Conservation (phyloP, 2,797 vertebrate species). For the Gorsachius magnificus region DNA sequence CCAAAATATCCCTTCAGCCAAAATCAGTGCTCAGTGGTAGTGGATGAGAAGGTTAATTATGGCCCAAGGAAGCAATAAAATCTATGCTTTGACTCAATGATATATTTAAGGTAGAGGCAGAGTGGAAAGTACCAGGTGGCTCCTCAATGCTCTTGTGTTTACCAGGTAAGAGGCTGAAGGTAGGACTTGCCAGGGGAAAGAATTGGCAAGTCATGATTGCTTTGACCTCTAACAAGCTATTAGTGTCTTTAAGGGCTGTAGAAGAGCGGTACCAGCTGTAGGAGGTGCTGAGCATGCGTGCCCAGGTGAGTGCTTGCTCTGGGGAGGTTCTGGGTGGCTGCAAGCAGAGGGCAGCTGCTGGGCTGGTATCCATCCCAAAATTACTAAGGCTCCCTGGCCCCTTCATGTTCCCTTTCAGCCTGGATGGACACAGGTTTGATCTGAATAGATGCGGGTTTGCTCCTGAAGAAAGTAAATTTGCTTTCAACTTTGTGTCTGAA, state of each 20-base stretch:
- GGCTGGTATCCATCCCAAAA: background rate
- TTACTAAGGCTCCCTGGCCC: background rate
- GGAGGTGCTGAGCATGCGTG: background rate
- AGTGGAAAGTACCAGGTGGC: background rate
- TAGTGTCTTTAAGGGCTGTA: background rate
- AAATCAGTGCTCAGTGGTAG: background rate
- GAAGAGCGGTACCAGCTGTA: background rate
- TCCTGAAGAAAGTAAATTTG: background rate
- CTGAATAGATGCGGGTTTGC: rapidly evolving
- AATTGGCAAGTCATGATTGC: background rate
- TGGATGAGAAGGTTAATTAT: background rate
- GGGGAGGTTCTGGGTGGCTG: background rate
- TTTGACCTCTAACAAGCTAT: background rate
- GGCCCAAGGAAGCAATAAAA: background rate
- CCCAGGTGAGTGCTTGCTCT: background rate
- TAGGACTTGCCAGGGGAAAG: background rate
- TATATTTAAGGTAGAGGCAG: background rate
- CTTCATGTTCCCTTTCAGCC: background rate
- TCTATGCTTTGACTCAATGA: background rate
- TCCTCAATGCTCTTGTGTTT: background rate
- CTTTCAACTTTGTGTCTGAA: background rate
- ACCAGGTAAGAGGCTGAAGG: background rate
- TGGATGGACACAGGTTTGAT: background rate
- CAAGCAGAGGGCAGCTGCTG: background rate
- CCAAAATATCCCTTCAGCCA: background rate